Evolutionary conservation across 2,888 invertebrate genomes (phyloP), one percentile per base, ranked within the genome.

Genomic region (Mayetiola destructor): DNA sequence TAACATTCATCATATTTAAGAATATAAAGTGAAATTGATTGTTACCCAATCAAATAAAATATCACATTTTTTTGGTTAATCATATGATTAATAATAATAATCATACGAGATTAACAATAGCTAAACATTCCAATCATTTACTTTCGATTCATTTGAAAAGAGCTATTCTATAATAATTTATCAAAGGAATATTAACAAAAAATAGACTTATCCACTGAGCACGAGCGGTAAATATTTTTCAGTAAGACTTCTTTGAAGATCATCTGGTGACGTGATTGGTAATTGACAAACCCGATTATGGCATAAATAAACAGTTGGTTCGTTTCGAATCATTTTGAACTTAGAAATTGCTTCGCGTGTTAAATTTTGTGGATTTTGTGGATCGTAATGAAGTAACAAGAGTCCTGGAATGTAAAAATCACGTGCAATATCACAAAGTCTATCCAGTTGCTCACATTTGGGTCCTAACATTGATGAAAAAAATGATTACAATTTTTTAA

Each of bases 381-480:
- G 48, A 48, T 57, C 59, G 10, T 69, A 67, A 35, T 68, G 69
- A 0, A 71, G 61, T 3, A 70, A 66, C 1, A 73, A 67, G 66
- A 72, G 67, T 32, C 71, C 72, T 0, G 72, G 73, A 59, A 72
- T 68, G 59, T 68, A 71, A 59, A 67, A 72, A 59, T 67, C 68
- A 23, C 69, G 68, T 21, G 68, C 68, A 14, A 69, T 64, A 52
- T 70, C 65, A 4, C 35, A 40, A 5, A 48, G 9, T 27, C 12
- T 23, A 27, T 48, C 48, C 3, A 48, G 27, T 6, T 23, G 27
- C 16, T 48, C 48, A 48, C 48, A 9, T n/a, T 48, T 48, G 23
- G 48, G 48, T n/a, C 48, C 48, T 48, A 23, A 37, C 12, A 9
- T 12, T n/a, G 14, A 37, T 37, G n/a, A 14, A 23, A 23, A 42